Base-by-base conservation (phyloP, 2,888 invertebrate genomes). In the Drosophila rubida region DNA sequence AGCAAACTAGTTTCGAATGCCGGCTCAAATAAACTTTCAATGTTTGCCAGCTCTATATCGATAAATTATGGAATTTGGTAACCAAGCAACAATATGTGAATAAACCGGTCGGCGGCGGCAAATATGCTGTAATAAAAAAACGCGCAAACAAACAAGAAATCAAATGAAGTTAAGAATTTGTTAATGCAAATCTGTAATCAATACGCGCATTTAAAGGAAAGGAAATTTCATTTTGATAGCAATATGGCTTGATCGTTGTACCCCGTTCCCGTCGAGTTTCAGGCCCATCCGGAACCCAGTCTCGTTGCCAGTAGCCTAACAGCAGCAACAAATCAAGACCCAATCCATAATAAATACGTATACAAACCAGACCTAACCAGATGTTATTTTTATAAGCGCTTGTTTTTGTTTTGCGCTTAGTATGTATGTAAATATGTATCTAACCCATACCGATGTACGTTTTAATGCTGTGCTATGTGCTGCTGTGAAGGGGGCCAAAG, bases 101-200 rank as follows among this genome's bases (percentile, higher is more conserved):
- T 4, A 41, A 73, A 73, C 78, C 74, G 57, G 78, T 74, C 27
- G 13, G 4, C 19, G 13, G 4, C 19, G 7, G n/a, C 37, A 41
- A 66, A 72, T 58, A 73, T 80, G 69, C 70, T 85, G 82, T 87
- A 80, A 80, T 66, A 74, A 65, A 88, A 65, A 88, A 80, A 83
- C 44, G 42, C 48, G 64, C 88, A 80, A 80, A 88, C 88, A 80
- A 79, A 75, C 84, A 75, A 71, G 88, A 87, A 87, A 84, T 51
- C 42, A 23, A 87, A 84, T 48, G 37, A 44, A 48, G 14, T n/a
- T 13, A 19, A 23, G 11, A 50, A 32, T 42, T 32, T 32, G 25
- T 25, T 13, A 22, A 37, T 39, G 45, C 14, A 41, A 30, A 46
- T 35, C 30, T 60, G 13, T 32, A 37, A 37, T 30, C 14, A 23